A percentile compares a stretch with the other conserved stretches of the same genome.
Evolutionary conservation across 2,888 invertebrate species (phyloP).

Genomic region (Prosapia bicincta): DNA sequence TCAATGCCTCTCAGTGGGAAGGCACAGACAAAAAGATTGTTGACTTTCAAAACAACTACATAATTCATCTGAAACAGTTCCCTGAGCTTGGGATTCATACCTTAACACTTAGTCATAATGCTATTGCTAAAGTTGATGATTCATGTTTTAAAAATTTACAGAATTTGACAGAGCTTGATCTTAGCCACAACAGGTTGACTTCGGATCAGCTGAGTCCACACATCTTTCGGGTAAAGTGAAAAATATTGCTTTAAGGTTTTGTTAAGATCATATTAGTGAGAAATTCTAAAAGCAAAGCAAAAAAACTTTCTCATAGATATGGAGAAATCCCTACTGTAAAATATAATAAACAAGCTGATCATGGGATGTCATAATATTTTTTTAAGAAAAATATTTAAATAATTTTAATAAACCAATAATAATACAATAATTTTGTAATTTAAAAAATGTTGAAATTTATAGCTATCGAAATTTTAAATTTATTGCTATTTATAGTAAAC

Average conservation of each 20-base stretch:
- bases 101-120: constrained; percentile 60
- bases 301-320: too few species aligned
- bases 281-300: too few species aligned
- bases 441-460: too few species aligned
- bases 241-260: background rate
- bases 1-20: constrained; percentile 55
- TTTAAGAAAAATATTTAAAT: too few species aligned
- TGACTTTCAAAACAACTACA: constrained; percentile 50
- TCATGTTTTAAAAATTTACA: constrained; percentile 61
- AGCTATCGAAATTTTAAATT: too few species aligned
- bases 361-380: too few species aligned
- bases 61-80: constrained; percentile 52
- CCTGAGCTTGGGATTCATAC: constrained; percentile 52
- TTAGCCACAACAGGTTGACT: constrained; percentile 66
- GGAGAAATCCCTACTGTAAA: too few species aligned
- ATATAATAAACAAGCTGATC: too few species aligned
- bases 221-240: constrained; percentile 64
- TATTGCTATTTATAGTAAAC: too few species aligned
- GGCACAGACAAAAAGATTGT: constrained; percentile 33
- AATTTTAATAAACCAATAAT: too few species aligned
- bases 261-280: too few species aligned
- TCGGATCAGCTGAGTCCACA: constrained; percentile 57
- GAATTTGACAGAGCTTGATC: constrained; percentile 59
- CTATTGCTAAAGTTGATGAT: constrained; percentile 58
- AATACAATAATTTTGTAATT: too few species aligned